A percentile compares a stretch with the other conserved stretches of the same genome.
These are phyloP conservation scores for Drosophila sp. DNA, from an alignment of 1,140 invertebrate species.

Conservation along the genomic window DNA sequence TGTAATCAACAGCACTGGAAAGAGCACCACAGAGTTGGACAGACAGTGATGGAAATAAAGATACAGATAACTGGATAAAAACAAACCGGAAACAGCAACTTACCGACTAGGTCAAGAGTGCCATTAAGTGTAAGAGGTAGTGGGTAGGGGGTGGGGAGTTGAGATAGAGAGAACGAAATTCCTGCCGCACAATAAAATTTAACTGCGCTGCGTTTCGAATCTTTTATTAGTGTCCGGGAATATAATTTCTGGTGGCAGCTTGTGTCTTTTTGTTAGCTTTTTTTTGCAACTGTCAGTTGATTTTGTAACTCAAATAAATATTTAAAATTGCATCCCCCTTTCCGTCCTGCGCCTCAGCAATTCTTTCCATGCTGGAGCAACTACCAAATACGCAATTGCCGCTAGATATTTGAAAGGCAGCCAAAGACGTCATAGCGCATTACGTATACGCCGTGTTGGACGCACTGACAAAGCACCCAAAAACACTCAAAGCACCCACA, in stretches of 20 bases:
- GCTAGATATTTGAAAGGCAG: slow-evolving; percentile 22
- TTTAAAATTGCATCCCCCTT: slow-evolving; percentile 19
- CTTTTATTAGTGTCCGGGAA: slow-evolving; percentile 10
- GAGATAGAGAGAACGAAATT: not conserved
- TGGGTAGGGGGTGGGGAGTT: not conserved
- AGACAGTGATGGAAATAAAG: not conserved
- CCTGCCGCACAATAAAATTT: slow-evolving; percentile 11
- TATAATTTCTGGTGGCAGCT: slow-evolving; percentile 2
- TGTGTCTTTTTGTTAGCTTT: too few species aligned
- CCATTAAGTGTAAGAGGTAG: not conserved
- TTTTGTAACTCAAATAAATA: slow-evolving; percentile 27
- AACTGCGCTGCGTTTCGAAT: slow-evolving; percentile 6
- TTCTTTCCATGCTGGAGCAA: not conserved
- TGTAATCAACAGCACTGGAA: slow-evolving; percentile 59
- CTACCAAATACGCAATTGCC: slow-evolving; percentile 38
- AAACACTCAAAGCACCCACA: slow-evolving; percentile 8
- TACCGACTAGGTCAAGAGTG: slow-evolving; percentile 34
- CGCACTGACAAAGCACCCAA: slow-evolving; percentile 5
- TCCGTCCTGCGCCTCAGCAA: too few species aligned
- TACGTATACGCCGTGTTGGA: slow-evolving; percentile 70
- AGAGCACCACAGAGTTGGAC: too few species aligned
- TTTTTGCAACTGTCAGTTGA: slow-evolving; percentile 8
- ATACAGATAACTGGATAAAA: not conserved
- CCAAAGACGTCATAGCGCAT: slow-evolving; percentile 77
- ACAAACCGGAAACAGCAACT: slow-evolving; percentile 7